Base-by-base conservation (phyloP, 1,140 invertebrate genomes). In the Planococcus citri region DNA sequence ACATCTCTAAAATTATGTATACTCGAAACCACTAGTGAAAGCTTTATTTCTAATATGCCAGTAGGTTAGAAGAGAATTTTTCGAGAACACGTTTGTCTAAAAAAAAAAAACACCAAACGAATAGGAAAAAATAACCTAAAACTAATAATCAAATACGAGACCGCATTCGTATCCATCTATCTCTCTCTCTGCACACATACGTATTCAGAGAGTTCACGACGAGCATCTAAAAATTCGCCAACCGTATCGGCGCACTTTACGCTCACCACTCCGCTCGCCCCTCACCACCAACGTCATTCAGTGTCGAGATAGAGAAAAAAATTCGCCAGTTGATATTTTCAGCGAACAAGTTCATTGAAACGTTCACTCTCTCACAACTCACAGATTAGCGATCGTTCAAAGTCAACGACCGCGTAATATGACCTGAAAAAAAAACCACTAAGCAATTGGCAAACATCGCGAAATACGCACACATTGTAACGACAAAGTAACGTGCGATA, bases 341-440 rank as follows among this genome's bases (percentile, higher is more conserved):
- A 51, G 41, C 41, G 41, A 9, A 51, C 41, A 51, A 51, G 41
- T 51, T 51, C 41, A 51, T 17, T 51, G 41, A 51, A 51, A 51
- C 41, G n/a, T 51, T 51, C 41, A 51, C 41, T 51, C 41, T 51
- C n/a, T n/a, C n/a, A n/a, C n/a, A n/a, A n/a, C n/a, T n/a, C 41
- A 51, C 41, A 51, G 41, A 51, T 51, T 51, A 51, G n/a, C 29
- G 29, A n/a, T n/a, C 41, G 41, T 51, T 51, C 12, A 20, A 51
- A 51, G 41, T 51, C 41, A 51, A 51, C n/a, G 41, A 51, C 41
- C 41, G 41, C 41, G n/a, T 51, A 51, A 51, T 51, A 51, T 51
- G 41, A 51, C 41, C 41, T 51, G 17, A 51, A 37, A 37, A 33
- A 51, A 51, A 51, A 51, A 51, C 41, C 41, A 17, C 41, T 51